Evolutionary conservation across 2,113 vertebrate genomes (phyloP).

Genomic region (Genyomyrus donnyi): DNA sequence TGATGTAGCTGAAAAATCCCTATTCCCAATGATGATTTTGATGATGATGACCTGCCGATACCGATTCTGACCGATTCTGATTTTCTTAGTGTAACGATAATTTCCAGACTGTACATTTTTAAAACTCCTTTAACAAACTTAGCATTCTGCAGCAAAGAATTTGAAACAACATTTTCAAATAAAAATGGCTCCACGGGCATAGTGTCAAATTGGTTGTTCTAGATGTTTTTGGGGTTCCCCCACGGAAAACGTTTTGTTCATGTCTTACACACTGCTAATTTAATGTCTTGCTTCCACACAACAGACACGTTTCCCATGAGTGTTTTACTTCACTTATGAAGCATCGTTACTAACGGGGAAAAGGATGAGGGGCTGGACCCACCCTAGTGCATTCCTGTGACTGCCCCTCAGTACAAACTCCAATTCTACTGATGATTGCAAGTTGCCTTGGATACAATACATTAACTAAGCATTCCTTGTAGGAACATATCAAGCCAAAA

Average conservation of each 20-base stretch:
- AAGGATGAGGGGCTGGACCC: neutral
- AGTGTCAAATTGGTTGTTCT: neutral
- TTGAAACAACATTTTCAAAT: neutral
- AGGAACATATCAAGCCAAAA: neutral
- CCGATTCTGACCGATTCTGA: neutral
- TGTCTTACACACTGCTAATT: neutral
- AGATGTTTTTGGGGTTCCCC: neutral
- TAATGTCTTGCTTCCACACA: neutral
- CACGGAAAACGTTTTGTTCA: neutral
- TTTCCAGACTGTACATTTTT: neutral
- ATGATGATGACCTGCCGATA: neutral
- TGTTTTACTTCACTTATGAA: neutral
- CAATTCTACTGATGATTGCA: neutral
- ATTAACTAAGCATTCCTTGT: neutral
- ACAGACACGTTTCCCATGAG: neutral
- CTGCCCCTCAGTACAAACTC: neutral
- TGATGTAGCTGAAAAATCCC: neutral
- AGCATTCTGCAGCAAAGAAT: neutral
- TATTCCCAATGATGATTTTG: neutral
- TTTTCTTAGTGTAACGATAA: neutral
- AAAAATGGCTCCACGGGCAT: neutral
- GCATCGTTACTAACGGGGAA: neutral
- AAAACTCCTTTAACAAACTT: neutral
- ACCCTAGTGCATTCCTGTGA: neutral
- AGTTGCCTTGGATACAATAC: neutral